phyloP scores from a whole-genome alignment of 2,888 invertebrate species.

The Sphaeridia pumilis region DNA sequence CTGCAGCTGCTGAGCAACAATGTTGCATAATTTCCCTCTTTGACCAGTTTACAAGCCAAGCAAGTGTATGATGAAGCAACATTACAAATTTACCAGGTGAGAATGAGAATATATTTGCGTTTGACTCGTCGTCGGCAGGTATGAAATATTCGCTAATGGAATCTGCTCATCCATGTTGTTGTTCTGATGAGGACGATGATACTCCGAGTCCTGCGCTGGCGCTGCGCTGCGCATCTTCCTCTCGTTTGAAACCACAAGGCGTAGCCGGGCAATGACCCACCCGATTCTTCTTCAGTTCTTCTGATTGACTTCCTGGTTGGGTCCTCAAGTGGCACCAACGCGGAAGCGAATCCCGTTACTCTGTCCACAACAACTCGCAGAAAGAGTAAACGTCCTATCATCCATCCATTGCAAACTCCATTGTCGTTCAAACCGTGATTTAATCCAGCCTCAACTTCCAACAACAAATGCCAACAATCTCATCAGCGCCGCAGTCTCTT shows the following conservation, averaged over 20 bases:
- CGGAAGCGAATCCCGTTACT: conserved; percentile 32
- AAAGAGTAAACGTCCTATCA: conserved; percentile 2
- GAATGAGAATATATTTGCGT: no score
- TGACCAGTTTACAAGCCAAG: no score
- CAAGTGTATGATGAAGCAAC: no score
- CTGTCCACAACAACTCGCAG: conserved; percentile 13
- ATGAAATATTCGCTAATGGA: neutral
- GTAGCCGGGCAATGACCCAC: conserved; percentile 32
- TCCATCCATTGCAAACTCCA: conserved; percentile 1
- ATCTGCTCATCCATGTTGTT: neutral
- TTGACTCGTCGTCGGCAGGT: neutral
- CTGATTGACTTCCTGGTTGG: conserved; percentile 32
- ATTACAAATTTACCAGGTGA: no score
- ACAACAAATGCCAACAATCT: no score
- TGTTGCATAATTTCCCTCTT: no score
- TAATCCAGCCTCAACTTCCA: no score
- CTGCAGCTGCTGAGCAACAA: no score
- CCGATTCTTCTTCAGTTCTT: conserved; percentile 15
- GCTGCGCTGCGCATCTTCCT: neutral
- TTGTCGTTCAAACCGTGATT: no score
- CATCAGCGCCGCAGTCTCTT: neutral
- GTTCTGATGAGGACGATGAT: neutral
- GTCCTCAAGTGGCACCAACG: conserved; percentile 26
- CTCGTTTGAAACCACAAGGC: conserved; percentile 27
- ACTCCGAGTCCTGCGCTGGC: neutral